Conservation (phyloP, 2,797 vertebrate genomes). For the Aquila chrysaetos region DNA sequence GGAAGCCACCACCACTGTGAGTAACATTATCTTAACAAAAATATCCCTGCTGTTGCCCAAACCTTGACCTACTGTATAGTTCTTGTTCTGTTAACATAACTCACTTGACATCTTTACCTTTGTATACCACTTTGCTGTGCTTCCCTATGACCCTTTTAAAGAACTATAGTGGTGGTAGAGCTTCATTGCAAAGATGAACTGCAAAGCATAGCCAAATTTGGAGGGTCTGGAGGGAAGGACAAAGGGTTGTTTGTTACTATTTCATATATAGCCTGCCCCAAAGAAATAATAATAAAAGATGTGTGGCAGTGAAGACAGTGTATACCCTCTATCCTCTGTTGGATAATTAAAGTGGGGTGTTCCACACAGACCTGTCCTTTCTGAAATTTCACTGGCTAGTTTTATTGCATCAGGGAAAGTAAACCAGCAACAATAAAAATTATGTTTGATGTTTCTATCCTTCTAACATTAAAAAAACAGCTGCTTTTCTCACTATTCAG, state of each 20-base stretch:
- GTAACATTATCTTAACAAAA: constrained; percentile 42
- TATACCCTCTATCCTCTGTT: neutral
- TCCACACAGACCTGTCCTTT: neutral
- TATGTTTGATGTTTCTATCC: neutral
- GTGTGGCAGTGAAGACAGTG: neutral
- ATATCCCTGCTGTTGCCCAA: constrained; percentile 47
- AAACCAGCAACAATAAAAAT: neutral
- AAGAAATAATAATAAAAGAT: neutral
- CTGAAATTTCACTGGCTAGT: neutral
- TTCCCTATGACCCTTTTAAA: constrained; percentile 35
- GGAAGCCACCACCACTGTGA: constrained; percentile 10
- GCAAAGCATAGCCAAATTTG: constrained; percentile 2
- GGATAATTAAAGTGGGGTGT: neutral
- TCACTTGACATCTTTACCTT: constrained; percentile 62
- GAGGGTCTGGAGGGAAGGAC: neutral
- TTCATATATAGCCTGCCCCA: neutral
- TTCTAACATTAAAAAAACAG: neutral
- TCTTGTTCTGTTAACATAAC: constrained; percentile 50
- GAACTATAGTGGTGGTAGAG: neutral
- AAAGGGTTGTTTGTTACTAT: neutral
- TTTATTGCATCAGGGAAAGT: neutral
- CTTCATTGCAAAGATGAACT: constrained; percentile 1
- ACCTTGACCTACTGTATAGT: constrained; percentile 49
- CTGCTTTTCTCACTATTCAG: neutral
- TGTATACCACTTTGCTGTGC: constrained; percentile 24